Evolutionary conservation across 2,113 vertebrate species (phyloP).

Genomic region (Trachemys scripta): DNA sequence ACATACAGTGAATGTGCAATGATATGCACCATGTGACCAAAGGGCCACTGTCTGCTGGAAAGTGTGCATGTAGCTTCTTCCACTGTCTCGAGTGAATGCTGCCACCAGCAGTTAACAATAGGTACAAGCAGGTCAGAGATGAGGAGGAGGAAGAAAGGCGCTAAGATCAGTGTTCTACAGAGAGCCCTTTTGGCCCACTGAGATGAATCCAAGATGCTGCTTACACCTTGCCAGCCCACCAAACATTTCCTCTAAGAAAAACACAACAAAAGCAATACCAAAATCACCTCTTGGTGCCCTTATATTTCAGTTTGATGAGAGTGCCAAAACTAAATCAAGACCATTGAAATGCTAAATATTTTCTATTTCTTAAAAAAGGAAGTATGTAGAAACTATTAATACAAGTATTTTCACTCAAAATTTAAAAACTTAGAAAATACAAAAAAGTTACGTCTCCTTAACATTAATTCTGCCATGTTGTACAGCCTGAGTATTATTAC

Average conservation of each 20-base stretch:
- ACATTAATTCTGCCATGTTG: background rate
- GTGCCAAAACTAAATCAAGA: background rate
- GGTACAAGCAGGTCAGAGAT: background rate
- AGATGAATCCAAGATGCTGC: rapidly evolving
- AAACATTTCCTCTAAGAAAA: background rate
- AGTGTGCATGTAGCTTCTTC: background rate
- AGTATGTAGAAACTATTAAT: background rate
- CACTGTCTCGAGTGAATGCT: background rate
- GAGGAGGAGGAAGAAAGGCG: background rate
- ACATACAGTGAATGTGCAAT: background rate
- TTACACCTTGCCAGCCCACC: rapidly evolving
- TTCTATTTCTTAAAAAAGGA: background rate
- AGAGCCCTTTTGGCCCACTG: background rate
- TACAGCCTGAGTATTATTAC: background rate
- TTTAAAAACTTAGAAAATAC: background rate
- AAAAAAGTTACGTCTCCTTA: background rate
- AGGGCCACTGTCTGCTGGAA: background rate
- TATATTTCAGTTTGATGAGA: background rate
- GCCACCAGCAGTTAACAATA: background rate
- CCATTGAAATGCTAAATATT: background rate
- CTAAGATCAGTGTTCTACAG: background rate
- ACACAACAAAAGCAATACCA: background rate
- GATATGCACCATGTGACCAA: background rate
- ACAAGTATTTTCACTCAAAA: background rate
- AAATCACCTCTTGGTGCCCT: background rate